A percentile compares a stretch with the other conserved stretches of the same genome.
These are phyloP conservation scores for Tylochromis polylepis DNA, from an alignment of 2,113 vertebrate species.

Conservation along the genomic window DNA sequence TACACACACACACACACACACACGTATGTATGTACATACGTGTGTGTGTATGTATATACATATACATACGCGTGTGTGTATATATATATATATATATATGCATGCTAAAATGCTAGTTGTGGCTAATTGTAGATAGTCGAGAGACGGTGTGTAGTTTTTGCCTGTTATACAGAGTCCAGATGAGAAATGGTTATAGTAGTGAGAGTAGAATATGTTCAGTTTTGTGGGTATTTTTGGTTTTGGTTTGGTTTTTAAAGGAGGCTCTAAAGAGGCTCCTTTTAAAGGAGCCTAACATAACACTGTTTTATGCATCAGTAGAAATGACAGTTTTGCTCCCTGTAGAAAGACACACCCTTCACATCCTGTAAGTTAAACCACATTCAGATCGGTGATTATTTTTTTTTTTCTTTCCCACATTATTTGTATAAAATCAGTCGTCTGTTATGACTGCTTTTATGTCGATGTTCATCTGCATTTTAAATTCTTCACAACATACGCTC, in stretches of 20 bases:
- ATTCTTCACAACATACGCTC: background rate
- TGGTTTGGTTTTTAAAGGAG: background rate
- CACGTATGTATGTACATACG: too few species aligned
- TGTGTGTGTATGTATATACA: too few species aligned
- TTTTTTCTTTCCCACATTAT: too few species aligned
- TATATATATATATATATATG: too few species aligned
- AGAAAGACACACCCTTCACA: background rate
- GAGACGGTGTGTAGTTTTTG: background rate
- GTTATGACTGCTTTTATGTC: background rate
- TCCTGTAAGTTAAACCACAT: background rate
- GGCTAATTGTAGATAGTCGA: background rate
- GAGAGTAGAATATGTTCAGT: background rate
- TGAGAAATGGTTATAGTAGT: background rate
- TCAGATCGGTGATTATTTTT: background rate
- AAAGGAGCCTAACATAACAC: conserved; percentile 21
- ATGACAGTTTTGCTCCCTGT: background rate
- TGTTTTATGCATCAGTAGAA: background rate
- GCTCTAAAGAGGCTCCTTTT: too few species aligned
- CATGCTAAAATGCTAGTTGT: background rate
- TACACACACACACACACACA: too few species aligned
- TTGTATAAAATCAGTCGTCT: background rate
- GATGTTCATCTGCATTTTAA: background rate
- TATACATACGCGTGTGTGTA: too few species aligned
- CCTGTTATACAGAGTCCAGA: background rate
- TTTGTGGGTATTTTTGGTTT: too few species aligned